A percentile compares a stretch with the other conserved stretches of the same genome.
These are phyloP conservation scores for Melolontha melolontha DNA, from an alignment of 2,888 invertebrate species.

Conservation along the genomic window DNA sequence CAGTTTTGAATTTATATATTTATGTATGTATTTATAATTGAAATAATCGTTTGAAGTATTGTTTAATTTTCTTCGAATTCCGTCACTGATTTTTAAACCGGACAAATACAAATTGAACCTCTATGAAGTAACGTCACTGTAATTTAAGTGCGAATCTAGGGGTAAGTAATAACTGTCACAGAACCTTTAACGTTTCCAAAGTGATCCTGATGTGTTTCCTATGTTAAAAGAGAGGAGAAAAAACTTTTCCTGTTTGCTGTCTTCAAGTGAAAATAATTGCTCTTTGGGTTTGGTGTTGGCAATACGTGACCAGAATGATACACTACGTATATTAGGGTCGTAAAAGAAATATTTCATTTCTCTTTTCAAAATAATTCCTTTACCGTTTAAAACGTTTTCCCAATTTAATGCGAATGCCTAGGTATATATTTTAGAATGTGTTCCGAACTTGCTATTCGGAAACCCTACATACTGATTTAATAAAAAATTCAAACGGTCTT, in stretches of 20 bases:
- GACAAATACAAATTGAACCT: no score
- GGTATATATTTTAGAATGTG: neutral
- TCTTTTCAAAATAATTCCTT: slow-evolving; percentile 21
- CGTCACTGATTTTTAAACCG: no score
- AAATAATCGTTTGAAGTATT: no score
- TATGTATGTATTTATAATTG: no score
- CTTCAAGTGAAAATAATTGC: slow-evolving; percentile 31
- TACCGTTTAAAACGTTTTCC: neutral
- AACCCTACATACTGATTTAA: no score
- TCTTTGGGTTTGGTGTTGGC: slow-evolving; percentile 23
- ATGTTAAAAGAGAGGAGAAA: slow-evolving; percentile 10
- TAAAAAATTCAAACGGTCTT: neutral
- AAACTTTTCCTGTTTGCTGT: slow-evolving; percentile 34
- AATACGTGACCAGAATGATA: slow-evolving; percentile 20
- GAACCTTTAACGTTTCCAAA: neutral
- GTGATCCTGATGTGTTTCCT: slow-evolving; percentile 20
- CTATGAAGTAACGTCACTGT: no score
- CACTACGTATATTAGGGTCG: slow-evolving; percentile 2
- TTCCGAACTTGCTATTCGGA: no score
- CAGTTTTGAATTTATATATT: no score
- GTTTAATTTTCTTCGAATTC: no score
- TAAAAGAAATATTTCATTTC: slow-evolving; percentile 14
- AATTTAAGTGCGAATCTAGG: no score
- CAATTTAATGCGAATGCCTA: no score
- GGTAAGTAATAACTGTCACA: neutral